Evolutionary conservation across 2,797 vertebrate genomes (phyloP), one percentile per base, ranked within the genome.

Genomic region (Malurus leucopterus): DNA sequence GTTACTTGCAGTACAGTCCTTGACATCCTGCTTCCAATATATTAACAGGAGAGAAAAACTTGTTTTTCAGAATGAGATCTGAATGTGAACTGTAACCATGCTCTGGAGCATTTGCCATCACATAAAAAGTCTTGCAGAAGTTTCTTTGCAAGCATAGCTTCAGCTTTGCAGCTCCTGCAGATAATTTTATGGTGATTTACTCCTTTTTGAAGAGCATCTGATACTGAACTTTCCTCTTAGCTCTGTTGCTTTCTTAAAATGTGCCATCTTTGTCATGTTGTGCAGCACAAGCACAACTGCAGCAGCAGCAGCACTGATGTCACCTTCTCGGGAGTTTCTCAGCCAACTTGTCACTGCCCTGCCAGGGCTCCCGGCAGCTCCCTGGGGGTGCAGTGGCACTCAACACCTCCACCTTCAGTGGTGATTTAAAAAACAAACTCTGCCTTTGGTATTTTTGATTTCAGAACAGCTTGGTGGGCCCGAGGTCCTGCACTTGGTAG

Each of bases 171-270:
- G 36, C 64, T 79, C 82, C 61, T 88, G 51, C 67, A 54, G 41
- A 27, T 87, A 92, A 93, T 91, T 91, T 82, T 70, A 94, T 84
- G 88, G 76, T 84, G 92, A 93, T 95, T 92, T 95, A 94, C 93
- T 95, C 88, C 49, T 80, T 87, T 89, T 57, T 88, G 76, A 88
- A 79, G 91, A 88, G 78, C 88, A 83, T 44, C 69, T 83, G 73
- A 84, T 77, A 64, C 38, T 75, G 71, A 84, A 90, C 91, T 86
- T 86, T 72, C 51, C 47, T 90, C n/a, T 79, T 69, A 80, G 65
- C n/a, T 74, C 76, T 44, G 44, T 67, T 75, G 87, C 84, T 79
- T 78, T 84, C 71, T 73, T 74, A 86, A 95, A 89, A 84, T 23
- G 67, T 12, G 30, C 36, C 40, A 36, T 72, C 86, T 92, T 75